Evolutionary conservation across 2,113 vertebrate genomes (phyloP).

Genomic region (Cacatua alba): DNA sequence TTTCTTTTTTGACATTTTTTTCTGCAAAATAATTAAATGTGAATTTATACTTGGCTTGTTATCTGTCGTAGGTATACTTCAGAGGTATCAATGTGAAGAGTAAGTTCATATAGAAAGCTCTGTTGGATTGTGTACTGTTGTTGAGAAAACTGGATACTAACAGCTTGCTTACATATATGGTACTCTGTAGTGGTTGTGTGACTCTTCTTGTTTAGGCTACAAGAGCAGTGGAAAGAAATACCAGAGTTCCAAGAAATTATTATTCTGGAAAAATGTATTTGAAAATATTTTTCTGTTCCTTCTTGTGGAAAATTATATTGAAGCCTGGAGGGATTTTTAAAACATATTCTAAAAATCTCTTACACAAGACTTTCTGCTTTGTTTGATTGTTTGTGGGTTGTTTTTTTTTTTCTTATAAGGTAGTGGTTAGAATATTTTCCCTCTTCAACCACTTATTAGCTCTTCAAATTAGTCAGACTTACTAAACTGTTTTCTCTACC

Average conservation of each 20-base stretch:
- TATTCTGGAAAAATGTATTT: background rate
- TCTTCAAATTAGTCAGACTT: background rate
- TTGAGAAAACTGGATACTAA: background rate
- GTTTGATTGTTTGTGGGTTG: background rate
- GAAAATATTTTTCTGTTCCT: slow-evolving; percentile 1
- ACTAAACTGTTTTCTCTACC: background rate
- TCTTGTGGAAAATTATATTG: background rate
- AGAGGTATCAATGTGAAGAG: background rate
- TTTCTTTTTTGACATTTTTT: background rate
- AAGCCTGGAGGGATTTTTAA: background rate
- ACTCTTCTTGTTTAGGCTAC: background rate
- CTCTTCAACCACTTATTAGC: background rate
- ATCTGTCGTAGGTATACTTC: background rate
- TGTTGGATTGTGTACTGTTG: background rate
- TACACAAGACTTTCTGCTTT: background rate
- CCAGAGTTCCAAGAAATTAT: background rate
- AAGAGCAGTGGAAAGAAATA: background rate
- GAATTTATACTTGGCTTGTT: background rate
- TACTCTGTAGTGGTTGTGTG: background rate
- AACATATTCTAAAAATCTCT: background rate
- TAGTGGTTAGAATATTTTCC: background rate
- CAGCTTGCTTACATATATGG: background rate
- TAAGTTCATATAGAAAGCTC: background rate
- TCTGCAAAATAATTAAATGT: background rate
- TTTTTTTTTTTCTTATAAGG: background rate